phyloP scores from a whole-genome alignment of 1,140 invertebrate species.

The Ladona fulva region DNA sequence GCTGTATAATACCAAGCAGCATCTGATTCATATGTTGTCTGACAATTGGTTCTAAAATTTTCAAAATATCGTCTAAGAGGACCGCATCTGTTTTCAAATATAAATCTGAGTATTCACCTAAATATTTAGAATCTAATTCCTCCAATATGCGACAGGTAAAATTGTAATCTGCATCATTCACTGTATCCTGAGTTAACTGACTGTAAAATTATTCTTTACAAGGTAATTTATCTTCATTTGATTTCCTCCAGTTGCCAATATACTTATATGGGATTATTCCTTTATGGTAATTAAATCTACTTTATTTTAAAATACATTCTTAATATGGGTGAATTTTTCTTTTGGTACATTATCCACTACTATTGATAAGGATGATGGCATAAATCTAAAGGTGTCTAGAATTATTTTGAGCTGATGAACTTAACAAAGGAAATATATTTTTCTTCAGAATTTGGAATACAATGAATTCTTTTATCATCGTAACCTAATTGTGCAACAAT shows the following conservation, averaged over 20 bases:
- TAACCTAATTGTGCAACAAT: background rate
- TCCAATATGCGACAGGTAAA: background rate
- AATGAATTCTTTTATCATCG: background rate
- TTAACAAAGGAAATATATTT: background rate
- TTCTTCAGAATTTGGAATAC: background rate
- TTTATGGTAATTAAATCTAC: background rate
- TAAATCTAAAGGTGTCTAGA: background rate
- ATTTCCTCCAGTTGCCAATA: constrained; percentile 25
- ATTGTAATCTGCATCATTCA: background rate
- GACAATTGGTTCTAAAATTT: background rate
- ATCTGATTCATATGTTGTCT: constrained; percentile 25
- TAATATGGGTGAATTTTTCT: background rate
- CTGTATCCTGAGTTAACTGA: constrained; percentile 14
- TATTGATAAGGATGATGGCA: background rate
- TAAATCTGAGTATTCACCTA: background rate
- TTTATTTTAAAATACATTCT: background rate
- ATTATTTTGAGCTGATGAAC: background rate
- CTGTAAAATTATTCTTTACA: constrained; percentile 26
- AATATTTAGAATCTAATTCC: background rate
- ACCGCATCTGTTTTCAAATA: background rate
- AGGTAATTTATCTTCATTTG: constrained; percentile 27
- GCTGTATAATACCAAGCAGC: constrained; percentile 27
- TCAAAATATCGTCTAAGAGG: background rate
- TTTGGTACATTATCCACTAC: background rate
- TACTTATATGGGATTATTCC: constrained; percentile 29